phyloP scores from a whole-genome alignment of 2,113 vertebrate genomes.

The Notiomystis cincta region DNA sequence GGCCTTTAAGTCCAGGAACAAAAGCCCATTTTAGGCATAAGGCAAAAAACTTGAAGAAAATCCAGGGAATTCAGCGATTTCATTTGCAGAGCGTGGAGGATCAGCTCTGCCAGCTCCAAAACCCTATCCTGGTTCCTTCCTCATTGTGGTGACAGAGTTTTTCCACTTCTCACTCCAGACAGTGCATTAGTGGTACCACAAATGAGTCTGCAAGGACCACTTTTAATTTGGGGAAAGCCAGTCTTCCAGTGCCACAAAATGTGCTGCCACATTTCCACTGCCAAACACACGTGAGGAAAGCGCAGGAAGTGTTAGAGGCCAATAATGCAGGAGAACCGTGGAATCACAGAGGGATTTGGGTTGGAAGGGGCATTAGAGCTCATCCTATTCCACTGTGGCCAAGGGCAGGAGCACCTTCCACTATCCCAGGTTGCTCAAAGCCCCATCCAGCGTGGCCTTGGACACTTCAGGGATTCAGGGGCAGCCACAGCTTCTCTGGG shows the following conservation, averaged over 20 bases:
- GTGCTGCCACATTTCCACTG: neutral
- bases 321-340: neutral
- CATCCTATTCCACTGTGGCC: neutral
- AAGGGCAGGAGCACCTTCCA: neutral
- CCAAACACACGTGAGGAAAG: neutral
- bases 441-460: fast-evolving
- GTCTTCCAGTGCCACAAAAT: neutral
- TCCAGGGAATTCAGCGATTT: neutral
- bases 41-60: neutral
- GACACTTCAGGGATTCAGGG: neutral
- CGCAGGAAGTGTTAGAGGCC: fast-evolving
- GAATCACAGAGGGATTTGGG: neutral
- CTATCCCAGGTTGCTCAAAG: fast-evolving
- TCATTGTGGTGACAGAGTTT: neutral
- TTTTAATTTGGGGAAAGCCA: neutral
- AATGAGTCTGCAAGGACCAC: neutral
- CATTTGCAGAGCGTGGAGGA: neutral
- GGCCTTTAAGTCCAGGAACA: neutral
- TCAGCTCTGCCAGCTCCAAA: neutral
- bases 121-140: neutral
- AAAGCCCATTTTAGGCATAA: neutral
- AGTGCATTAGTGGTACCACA: neutral
- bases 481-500: neutral
- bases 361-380: too few species aligned
- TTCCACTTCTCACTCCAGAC: neutral